A percentile compares a stretch with the other conserved stretches of the same genome.
Evolutionary conservation across 2,113 vertebrate species (phyloP).

Genomic region (Seriola rivoliana): DNA sequence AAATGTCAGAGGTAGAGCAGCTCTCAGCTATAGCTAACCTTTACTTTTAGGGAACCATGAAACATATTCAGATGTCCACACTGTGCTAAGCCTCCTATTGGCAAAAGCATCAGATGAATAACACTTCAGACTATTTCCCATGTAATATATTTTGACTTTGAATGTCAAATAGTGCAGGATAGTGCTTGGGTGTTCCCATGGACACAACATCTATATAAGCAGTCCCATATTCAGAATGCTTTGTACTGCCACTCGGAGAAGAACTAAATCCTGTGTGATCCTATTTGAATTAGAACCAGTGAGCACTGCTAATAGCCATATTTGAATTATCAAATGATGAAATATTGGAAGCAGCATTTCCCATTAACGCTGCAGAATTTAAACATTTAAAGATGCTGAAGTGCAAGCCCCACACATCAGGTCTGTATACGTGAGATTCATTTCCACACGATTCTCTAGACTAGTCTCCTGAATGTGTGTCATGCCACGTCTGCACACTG

Average conservation of each 20-base stretch:
- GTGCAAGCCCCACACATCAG: neutral
- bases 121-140: neutral
- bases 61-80: constrained; percentile 19
- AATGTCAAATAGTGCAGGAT: neutral
- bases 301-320: neutral
- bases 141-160: neutral
- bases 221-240: no score
- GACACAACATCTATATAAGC: neutral
- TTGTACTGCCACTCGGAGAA: neutral
- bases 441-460: neutral
- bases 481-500: neutral
- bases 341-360: neutral
- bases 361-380: neutral
- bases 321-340: neutral
- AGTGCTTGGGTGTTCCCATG: neutral
- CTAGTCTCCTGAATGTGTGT: neutral
- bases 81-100: neutral
- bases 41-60: constrained; percentile 41
- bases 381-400: neutral
- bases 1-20: constrained; percentile 56
- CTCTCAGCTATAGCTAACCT: constrained; percentile 59
- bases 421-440: neutral
- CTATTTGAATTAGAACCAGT: neutral
- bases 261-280: neutral
- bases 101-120: neutral